Conservation (phyloP, 2,888 invertebrate species). For the Erannis defoliaria region DNA sequence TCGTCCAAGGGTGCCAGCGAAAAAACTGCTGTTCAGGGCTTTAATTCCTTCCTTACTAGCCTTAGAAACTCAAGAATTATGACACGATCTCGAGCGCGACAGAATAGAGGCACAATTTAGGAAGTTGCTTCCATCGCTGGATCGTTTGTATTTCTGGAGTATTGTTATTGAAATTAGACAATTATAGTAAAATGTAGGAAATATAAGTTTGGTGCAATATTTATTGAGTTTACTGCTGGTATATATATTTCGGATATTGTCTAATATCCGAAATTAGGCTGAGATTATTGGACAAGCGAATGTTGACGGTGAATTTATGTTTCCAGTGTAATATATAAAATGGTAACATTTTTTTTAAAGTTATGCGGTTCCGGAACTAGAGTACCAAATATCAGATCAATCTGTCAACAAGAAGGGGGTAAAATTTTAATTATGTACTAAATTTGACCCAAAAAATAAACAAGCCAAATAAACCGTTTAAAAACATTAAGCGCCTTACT, state of each 20-base stretch:
- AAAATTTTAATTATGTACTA: too few species aligned
- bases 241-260: too few species aligned
- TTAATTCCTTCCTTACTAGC: too few species aligned
- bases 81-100: not conserved
- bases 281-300: not conserved
- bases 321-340: not conserved
- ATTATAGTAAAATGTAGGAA: constrained; percentile 5
- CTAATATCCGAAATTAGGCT: not conserved
- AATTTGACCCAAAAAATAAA: too few species aligned
- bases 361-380: too few species aligned
- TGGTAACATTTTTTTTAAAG: not conserved
- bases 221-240: not conserved
- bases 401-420: too few species aligned
- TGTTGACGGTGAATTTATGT: constrained; percentile 9
- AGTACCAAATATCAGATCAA: too few species aligned
- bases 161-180: constrained; percentile 26
- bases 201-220: not conserved
- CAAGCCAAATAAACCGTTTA: too few species aligned
- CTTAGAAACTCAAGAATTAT: too few species aligned
- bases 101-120: not conserved
- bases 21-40: too few species aligned
- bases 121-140: not conserved
- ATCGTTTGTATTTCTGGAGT: not conserved
- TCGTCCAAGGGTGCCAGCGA: too few species aligned
- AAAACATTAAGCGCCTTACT: too few species aligned